Base-by-base conservation (phyloP, 2,888 invertebrate species). In the Drosophila infuscata region DNA sequence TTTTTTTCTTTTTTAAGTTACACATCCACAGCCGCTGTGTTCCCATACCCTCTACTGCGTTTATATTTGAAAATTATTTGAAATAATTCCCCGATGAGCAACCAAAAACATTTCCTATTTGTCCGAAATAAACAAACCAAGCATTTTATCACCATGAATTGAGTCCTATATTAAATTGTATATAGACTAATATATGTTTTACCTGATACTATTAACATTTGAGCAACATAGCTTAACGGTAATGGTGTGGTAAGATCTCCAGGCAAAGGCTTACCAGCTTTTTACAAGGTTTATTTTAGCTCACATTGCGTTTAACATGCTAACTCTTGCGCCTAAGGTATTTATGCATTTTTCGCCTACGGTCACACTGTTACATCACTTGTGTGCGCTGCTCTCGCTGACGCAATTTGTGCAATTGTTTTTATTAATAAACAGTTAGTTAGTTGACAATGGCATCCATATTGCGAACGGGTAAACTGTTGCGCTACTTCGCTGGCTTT, bases 401-500 rank as follows among this genome's bases (percentile, higher is more conserved):
- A 46, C 33, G n/a, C 41, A n/a, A 43, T 29, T 58, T 53, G n/a
- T 64, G 74, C 53, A 51, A 63, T 56, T 70, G 48, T 82, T 77
- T 83, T 69, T 41, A 30, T 62, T 64, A 74, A 77, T 76, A 74
- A 71, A 81, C 66, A 73, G 25, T 67, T 48, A 64, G 52, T 48
- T 33, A 30, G 51, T 7, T 69, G 15, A 66, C 52, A 30, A 93
- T 93, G 93, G 93, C 93, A 75, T 92, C 93, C 75, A 93, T 93
- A 70, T 79, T 93, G 49, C 94, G 96, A 86, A 96, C 96, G 62
- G 96, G 96, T 41, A 96, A 96, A 93, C 95, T 96, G 93, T 94
- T 96, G 79, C 94, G 96, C 80, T 96, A 96, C 92, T 95, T 96
- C 90, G 95, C 96, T 78, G 95, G 95, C 87, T 95, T 96, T 83